These are phyloP conservation scores for Drosophila ohnishii DNA, from an alignment of 1,140 invertebrate genomes.

Conservation along the genomic window DNA sequence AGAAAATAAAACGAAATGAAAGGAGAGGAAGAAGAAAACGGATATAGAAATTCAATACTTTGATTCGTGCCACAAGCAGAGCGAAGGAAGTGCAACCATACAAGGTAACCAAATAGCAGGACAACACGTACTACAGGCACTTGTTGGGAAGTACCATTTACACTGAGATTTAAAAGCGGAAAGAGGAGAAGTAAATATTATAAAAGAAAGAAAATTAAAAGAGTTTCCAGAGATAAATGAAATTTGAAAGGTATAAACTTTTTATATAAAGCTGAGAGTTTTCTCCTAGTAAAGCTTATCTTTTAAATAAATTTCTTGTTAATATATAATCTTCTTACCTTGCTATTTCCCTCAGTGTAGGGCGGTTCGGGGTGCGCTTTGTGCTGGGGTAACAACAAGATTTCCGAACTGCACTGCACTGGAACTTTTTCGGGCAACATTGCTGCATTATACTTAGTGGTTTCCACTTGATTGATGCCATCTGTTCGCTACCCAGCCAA, in stretches of 20 bases:
- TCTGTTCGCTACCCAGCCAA: constrained; percentile 48
- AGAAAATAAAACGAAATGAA: constrained; percentile 40
- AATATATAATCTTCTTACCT: too few relatives aligned
- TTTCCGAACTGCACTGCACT: constrained; percentile 56
- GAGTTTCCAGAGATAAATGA: too few relatives aligned
- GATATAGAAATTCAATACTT: constrained; percentile 83
- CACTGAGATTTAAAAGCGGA: background rate
- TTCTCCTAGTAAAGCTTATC: too few relatives aligned
- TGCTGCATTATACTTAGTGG: constrained; percentile 71
- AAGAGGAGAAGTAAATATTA: background rate
- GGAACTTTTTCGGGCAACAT: constrained; percentile 46
- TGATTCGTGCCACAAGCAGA: constrained; percentile 77
- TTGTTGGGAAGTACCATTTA: constrained; percentile 45
- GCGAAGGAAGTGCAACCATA: constrained; percentile 77
- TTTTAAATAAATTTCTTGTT: too few relatives aligned
- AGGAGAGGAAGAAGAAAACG: constrained; percentile 64
- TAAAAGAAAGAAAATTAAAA: background rate
- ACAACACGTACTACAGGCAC: constrained; percentile 78
- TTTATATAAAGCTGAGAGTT: too few relatives aligned
- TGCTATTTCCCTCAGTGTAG: background rate
- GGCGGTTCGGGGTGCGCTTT: background rate
- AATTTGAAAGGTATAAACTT: background rate
- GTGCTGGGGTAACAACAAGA: constrained; percentile 42
- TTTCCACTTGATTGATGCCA: constrained; percentile 81
- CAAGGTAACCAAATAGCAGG: constrained; percentile 81